A percentile compares a stretch with the other conserved stretches of the same genome.
phyloP scores from a whole-genome alignment of 2,797 vertebrate species.

The Botia almorhae region DNA sequence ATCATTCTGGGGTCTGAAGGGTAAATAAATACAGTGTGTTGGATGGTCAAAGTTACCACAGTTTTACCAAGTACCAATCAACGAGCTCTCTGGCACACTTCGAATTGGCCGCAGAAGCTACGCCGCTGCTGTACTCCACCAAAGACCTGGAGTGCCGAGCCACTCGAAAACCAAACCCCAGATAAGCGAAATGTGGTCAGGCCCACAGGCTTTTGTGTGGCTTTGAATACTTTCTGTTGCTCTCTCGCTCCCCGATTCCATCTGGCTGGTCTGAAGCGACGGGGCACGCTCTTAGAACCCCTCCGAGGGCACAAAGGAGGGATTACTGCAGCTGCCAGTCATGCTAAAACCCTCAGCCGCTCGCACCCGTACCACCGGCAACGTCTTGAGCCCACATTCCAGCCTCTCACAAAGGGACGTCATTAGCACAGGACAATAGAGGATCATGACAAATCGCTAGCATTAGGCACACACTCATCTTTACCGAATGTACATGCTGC shows the following conservation, averaged over 20 bases:
- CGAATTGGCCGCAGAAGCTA: conserved; percentile 45
- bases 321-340: conserved; percentile 89
- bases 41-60: conserved; percentile 9
- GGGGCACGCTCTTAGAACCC: conserved; percentile 77
- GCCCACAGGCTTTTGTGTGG: conserved; percentile 63
- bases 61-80: conserved; percentile 51
- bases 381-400: conserved; percentile 78
- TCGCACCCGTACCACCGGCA: conserved; percentile 73
- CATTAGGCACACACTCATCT: conserved; percentile 67
- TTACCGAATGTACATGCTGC: conserved; percentile 41
- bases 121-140: conserved; percentile 60
- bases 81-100: conserved; percentile 66
- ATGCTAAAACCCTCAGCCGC: conserved; percentile 83
- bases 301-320: conserved; percentile 81
- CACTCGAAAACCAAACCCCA: not conserved
- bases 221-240: conserved; percentile 48
- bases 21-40: conserved; percentile 55
- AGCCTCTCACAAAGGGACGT: conserved; percentile 77
- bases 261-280: conserved; percentile 80
- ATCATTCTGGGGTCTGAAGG: conserved; percentile 45
- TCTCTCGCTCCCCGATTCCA: conserved; percentile 65
- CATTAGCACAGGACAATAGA: conserved; percentile 81
- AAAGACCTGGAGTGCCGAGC: conserved; percentile 6
- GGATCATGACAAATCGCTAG: conserved; percentile 65
- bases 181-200: conserved; percentile 61